These are phyloP conservation scores for Epinephelus malabaricus DNA, from an alignment of 2,797 vertebrate species.

Conservation along the genomic window DNA sequence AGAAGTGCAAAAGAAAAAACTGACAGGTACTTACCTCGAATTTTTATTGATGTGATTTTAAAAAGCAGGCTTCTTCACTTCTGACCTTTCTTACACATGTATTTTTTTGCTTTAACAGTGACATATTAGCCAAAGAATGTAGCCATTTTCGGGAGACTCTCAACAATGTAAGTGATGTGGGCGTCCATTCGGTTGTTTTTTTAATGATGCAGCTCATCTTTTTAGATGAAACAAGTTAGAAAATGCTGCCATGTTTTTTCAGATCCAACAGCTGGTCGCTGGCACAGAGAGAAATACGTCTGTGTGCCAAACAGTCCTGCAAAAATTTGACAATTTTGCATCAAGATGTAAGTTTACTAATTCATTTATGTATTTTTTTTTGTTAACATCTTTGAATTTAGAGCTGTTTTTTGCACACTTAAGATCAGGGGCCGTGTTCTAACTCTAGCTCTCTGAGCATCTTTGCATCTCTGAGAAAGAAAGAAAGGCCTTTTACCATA, in stretches of 20 bases:
- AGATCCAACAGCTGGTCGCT: conserved; percentile 81
- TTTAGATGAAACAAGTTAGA: conserved; percentile 1
- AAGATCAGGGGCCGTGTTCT: not conserved
- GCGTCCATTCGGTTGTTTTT: not conserved
- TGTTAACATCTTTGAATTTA: not conserved
- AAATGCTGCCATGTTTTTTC: conserved; percentile 45
- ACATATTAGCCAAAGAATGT: conserved; percentile 86
- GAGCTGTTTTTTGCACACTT: not conserved
- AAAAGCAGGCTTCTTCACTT: not conserved
- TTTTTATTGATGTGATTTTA: not conserved
- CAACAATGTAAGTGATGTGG: conserved; percentile 87
- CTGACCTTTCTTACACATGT: not conserved
- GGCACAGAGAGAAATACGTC: conserved; percentile 76
- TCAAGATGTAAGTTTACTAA: conserved; percentile 78
- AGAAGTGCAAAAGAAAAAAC: conserved; percentile 91
- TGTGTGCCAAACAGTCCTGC: conserved; percentile 71
- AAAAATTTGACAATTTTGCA: conserved; percentile 75
- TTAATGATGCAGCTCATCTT: not conserved
- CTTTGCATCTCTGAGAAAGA: too few relatives aligned
- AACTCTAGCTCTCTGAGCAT: too few relatives aligned
- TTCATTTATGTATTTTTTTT: not conserved
- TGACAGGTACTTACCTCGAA: conserved; percentile 84
- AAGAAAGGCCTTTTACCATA: too few relatives aligned
- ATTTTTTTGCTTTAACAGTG: conserved; percentile 83
- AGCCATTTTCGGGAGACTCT: conserved; percentile 86